phyloP scores from a whole-genome alignment of 1,140 invertebrate species.

The Argopecten irradians region DNA sequence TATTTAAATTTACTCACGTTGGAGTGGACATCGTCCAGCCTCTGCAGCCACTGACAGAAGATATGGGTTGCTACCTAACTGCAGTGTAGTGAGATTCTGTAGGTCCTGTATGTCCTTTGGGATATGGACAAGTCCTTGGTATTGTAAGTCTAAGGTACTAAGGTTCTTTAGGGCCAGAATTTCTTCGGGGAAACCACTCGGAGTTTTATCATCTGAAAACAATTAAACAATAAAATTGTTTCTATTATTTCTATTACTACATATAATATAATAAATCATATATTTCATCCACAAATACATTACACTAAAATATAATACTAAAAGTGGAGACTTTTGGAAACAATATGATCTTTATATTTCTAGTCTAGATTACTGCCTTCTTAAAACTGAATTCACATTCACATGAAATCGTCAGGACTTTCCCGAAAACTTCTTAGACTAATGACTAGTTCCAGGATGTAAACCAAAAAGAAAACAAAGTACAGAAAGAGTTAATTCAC shows the following conservation, averaged over 20 bases:
- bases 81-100: slow-evolving; percentile 59
- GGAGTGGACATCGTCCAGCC: slow-evolving; percentile 58
- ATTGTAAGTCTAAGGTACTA: slow-evolving; percentile 64
- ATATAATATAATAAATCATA: background rate
- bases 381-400: no score
- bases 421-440: no score
- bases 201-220: slow-evolving; percentile 64
- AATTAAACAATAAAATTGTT: background rate
- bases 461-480: no score
- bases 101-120: slow-evolving; percentile 63
- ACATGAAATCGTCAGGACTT: no score
- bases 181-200: slow-evolving; percentile 68
- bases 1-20: slow-evolving; percentile 56
- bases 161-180: slow-evolving; percentile 62
- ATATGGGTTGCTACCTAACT: slow-evolving; percentile 66
- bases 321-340: no score
- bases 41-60: slow-evolving; percentile 63
- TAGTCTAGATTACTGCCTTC: no score
- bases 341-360: no score
- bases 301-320: no score
- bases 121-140: slow-evolving; percentile 66
- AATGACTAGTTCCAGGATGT: no score
- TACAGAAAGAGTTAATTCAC: no score
- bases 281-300: no score
- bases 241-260: background rate